These are phyloP conservation scores for Drosophila ananassae DNA, from an alignment of 1,140 invertebrate species.

Conservation along the genomic window DNA sequence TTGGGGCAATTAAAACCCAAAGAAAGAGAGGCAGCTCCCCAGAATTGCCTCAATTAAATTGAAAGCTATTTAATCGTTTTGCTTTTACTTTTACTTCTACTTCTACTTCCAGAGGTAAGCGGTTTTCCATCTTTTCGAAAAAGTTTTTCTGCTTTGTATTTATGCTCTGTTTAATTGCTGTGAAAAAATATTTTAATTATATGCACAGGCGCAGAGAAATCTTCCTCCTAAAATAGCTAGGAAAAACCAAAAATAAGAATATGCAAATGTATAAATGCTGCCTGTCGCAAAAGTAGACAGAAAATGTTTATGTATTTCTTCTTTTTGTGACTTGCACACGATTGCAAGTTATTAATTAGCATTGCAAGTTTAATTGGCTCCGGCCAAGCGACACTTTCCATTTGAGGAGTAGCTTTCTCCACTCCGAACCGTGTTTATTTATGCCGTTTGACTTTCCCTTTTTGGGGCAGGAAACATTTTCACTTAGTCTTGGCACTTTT, in stretches of 20 bases:
- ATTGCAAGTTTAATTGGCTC: constrained; percentile 66
- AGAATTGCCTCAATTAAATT: constrained; percentile 55
- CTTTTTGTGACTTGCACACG: constrained; percentile 30
- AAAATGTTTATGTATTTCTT: constrained; percentile 6
- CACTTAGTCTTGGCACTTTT: constrained; percentile 70
- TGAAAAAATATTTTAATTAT: constrained; percentile 51
- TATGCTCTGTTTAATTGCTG: constrained; percentile 60
- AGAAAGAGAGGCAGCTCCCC: not conserved
- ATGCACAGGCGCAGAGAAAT: constrained; percentile 30
- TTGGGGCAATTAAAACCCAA: constrained; percentile 36
- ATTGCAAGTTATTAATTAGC: constrained; percentile 74
- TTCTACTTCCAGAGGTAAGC: constrained; percentile 23
- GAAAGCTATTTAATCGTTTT: constrained; percentile 50
- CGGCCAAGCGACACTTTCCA: constrained; percentile 49
- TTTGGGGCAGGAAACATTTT: constrained; percentile 47
- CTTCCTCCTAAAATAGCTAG: constrained; percentile 34
- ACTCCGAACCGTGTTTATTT: constrained; percentile 58
- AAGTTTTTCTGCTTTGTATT: constrained; percentile 33
- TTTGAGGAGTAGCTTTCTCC: constrained; percentile 19
- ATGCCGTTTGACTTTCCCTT: constrained; percentile 79
- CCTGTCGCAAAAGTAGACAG: constrained; percentile 6
- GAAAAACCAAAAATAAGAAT: constrained; percentile 26
- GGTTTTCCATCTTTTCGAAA: constrained; percentile 27
- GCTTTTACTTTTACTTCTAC: constrained; percentile 30
- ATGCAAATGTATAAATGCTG: constrained; percentile 32